Evolutionary conservation across 1,140 invertebrate species (phyloP).

Genomic region (Globodera ellingtonae): DNA sequence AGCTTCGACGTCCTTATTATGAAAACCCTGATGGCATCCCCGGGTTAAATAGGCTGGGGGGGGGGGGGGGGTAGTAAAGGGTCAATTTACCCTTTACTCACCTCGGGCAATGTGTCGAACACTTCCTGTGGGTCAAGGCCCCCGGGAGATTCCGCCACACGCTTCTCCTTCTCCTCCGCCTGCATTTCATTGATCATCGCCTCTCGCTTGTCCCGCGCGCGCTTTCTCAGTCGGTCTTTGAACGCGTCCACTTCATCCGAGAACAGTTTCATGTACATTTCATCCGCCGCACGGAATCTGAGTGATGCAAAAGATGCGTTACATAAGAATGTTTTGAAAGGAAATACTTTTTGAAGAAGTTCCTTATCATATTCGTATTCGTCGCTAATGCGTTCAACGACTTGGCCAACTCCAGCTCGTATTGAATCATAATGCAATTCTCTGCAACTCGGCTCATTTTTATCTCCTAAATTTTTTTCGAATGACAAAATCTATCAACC

Average conservation of each 20-base stretch:
- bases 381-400: conserved; percentile 86
- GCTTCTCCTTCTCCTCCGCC: conserved; percentile 78
- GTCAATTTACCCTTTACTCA: background rate
- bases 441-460: conserved; percentile 94
- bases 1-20: too few relatives aligned
- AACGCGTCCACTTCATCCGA: conserved; percentile 80
- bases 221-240: conserved; percentile 78
- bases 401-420: conserved; percentile 92
- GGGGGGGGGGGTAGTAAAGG: too few relatives aligned
- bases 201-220: conserved; percentile 85
- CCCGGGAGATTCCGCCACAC: conserved; percentile 81
- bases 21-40: too few relatives aligned
- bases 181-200: conserved; percentile 64
- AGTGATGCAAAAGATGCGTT: conserved; percentile 15
- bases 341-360: conserved; percentile 84
- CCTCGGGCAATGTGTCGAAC: conserved; percentile 87
- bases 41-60: too few relatives aligned
- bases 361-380: conserved; percentile 79
- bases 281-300: conserved; percentile 57
- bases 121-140: conserved; percentile 96
- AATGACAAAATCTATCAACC: too few relatives aligned
- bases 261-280: conserved; percentile 88
- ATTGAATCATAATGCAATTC: conserved; percentile 98
- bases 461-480: conserved; percentile 72
- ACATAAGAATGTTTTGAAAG: conserved; percentile 28